These are phyloP conservation scores for Stegana nigrithorax DNA, from an alignment of 2,888 invertebrate species.

Conservation along the genomic window DNA sequence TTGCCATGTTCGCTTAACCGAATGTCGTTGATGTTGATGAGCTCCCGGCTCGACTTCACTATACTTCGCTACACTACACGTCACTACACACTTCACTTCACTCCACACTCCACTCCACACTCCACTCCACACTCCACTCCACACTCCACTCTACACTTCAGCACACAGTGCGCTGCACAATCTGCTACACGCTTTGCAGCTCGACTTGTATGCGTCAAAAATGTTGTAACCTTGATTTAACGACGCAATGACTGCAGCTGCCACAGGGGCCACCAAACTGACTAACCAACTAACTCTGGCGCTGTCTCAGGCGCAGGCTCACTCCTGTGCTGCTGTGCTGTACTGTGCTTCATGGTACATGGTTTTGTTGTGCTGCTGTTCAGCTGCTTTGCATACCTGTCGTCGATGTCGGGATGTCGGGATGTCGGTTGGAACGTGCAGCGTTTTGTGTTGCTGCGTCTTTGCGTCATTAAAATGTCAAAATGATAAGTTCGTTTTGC, in stretches of 20 bases:
- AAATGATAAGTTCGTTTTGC: slow-evolving; percentile 52
- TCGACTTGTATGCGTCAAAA: slow-evolving; percentile 24
- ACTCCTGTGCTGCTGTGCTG: too few relatives aligned
- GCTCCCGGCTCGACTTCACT: background rate
- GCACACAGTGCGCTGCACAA: slow-evolving; percentile 1
- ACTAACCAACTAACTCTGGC: slow-evolving; percentile 24
- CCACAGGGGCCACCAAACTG: slow-evolving; percentile 17
- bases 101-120: background rate
- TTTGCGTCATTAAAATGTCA: slow-evolving; percentile 53
- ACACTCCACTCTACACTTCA: background rate
- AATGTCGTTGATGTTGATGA: background rate
- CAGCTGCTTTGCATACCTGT: background rate
- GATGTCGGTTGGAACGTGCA: background rate
- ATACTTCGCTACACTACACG: background rate
- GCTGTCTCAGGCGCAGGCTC: too few relatives aligned
- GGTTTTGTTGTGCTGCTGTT: too few relatives aligned
- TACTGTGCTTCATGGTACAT: too few relatives aligned
- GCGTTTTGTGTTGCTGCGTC: background rate
- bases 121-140: background rate
- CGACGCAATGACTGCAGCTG: slow-evolving; percentile 32
- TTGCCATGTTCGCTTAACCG: background rate
- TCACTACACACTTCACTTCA: background rate
- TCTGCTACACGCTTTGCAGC: too few relatives aligned
- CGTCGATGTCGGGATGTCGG: too few relatives aligned
- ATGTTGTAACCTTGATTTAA: slow-evolving; percentile 60